These are phyloP conservation scores for Drosophila paulistorum DNA, from an alignment of 1,140 invertebrate species.

Conservation along the genomic window DNA sequence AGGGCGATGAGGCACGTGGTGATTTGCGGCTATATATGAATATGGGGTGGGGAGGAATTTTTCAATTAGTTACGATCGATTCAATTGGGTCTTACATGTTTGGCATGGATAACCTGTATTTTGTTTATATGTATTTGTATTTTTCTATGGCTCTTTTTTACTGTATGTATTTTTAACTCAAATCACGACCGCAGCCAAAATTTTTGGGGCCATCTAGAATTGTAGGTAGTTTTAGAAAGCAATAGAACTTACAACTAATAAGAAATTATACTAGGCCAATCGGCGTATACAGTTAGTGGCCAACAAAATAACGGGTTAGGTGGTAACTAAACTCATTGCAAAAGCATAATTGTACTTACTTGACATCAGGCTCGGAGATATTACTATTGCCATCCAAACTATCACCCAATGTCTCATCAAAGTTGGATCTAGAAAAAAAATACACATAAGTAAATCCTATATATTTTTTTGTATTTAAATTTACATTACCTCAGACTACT, in stretches of 20 bases:
- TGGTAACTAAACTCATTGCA: constrained; percentile 1
- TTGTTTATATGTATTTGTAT: constrained; percentile 41
- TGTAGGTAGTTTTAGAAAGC: constrained; percentile 62
- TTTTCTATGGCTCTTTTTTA: constrained; percentile 32
- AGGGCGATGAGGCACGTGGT: constrained; percentile 45
- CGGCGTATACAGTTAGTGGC: constrained; percentile 50
- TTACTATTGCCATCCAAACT: constrained; percentile 70
- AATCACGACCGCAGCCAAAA: constrained; percentile 60
- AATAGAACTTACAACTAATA: constrained; percentile 44
- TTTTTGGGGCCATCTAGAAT: constrained; percentile 59
- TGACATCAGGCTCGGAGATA: constrained; percentile 54
- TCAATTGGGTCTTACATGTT: neutral
- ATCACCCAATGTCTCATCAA: constrained; percentile 66
- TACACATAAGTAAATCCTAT: neutral
- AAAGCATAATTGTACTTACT: constrained; percentile 45
- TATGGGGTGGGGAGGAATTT: constrained; percentile 15
- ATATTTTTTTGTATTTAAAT: neutral
- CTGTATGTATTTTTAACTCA: constrained; percentile 48
- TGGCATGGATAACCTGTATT: constrained; percentile 64
- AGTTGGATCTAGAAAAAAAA: constrained; percentile 50
- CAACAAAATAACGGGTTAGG: constrained; percentile 49
- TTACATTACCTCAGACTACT: constrained; percentile 54
- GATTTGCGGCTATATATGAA: constrained; percentile 41
- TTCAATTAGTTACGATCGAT: constrained; percentile 26
- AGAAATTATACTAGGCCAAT: constrained; percentile 32